These are phyloP conservation scores for Cossypha niveicapilla DNA, from an alignment of 2,797 vertebrate species.

Conservation along the genomic window DNA sequence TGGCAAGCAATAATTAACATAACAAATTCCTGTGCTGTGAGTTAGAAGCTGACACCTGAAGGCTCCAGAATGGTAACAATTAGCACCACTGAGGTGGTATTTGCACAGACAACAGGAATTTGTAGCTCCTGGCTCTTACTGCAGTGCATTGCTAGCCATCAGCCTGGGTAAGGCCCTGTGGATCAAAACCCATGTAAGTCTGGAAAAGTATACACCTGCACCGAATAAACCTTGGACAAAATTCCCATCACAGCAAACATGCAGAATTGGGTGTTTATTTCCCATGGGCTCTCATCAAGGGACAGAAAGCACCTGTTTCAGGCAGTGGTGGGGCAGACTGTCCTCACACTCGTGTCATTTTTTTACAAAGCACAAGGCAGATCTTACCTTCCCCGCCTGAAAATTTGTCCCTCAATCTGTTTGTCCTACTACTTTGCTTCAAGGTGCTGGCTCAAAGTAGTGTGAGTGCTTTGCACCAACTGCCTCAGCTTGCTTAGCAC, in stretches of 20 bases:
- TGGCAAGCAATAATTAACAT: slow-evolving; percentile 19
- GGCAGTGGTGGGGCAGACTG: not conserved
- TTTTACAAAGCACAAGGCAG: not conserved
- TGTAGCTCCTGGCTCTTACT: not conserved
- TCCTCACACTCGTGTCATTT: not conserved
- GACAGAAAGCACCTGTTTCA: not conserved
- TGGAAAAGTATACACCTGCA: not conserved
- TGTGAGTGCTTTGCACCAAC: not conserved
- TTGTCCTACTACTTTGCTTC: not conserved
- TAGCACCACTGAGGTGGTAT: not conserved
- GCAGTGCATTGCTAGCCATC: not conserved
- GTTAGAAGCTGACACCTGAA: slow-evolving; percentile 30
- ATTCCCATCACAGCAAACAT: not conserved
- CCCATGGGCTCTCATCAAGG: not conserved
- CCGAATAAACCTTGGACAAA: not conserved
- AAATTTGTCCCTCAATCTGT: not conserved
- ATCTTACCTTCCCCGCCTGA: not conserved
- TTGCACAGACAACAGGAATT: not conserved
- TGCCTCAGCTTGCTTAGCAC: not conserved
- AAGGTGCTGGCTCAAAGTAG: not conserved
- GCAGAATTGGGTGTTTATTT: not conserved
- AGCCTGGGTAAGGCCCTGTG: not conserved
- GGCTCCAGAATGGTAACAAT: not conserved
- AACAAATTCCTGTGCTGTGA: not conserved
- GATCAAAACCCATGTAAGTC: not conserved